Conservation (phyloP, 2,797 vertebrate genomes). For the Xerus rutilus region DNA sequence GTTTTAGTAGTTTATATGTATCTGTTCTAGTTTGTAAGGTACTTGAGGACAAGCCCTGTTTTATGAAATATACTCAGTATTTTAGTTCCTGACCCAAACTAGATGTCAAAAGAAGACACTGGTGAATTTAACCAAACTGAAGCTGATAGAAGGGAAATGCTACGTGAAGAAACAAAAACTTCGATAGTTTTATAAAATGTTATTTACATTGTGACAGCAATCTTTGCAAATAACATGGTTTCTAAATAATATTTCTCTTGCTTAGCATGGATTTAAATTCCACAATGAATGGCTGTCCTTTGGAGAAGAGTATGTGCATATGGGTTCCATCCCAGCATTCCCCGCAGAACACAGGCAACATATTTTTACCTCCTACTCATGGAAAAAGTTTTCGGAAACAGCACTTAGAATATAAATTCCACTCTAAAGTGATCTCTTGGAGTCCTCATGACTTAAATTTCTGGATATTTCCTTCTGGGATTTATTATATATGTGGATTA, state of each 20-base stretch:
- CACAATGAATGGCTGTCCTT: neutral
- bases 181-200: neutral
- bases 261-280: neutral
- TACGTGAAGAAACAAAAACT: neutral
- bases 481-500: neutral
- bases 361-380: neutral
- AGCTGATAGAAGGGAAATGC: neutral
- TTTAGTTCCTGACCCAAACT: neutral
- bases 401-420: neutral
- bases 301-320: neutral
- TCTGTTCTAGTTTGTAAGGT: neutral
- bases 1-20: neutral
- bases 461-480: neutral
- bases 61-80: neutral
- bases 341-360: neutral
- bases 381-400: neutral
- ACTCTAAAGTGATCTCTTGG: neutral
- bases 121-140: neutral
- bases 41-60: neutral
- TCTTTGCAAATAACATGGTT: neutral
- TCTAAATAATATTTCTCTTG: neutral
- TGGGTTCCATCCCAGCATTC: neutral
- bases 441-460: slow-evolving; percentile 3
- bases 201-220: neutral
- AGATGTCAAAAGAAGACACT: neutral